phyloP scores from a whole-genome alignment of 1,140 invertebrate species.

The Rhagoletis pomonella region DNA sequence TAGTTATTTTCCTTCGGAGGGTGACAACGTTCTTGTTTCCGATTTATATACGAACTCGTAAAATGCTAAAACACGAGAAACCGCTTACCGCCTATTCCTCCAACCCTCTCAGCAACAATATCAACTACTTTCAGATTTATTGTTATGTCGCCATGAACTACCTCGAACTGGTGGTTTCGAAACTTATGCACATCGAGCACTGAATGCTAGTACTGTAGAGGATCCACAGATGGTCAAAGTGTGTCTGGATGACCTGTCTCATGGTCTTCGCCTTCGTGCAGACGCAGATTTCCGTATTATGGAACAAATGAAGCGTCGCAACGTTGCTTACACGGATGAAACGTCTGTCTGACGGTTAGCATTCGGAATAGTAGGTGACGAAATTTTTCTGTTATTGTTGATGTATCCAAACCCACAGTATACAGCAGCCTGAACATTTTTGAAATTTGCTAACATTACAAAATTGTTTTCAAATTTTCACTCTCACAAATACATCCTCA shows the following conservation, averaged over 20 bases:
- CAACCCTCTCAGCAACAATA: slow-evolving; percentile 87
- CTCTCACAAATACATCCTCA: too few species aligned
- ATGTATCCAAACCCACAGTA: too few species aligned
- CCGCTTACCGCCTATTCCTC: slow-evolving; percentile 91
- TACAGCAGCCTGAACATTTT: too few species aligned
- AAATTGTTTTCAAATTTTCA: too few species aligned
- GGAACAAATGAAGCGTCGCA: slow-evolving; percentile 81
- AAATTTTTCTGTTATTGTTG: too few species aligned
- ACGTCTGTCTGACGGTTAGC: too few species aligned
- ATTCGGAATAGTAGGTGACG: too few species aligned
- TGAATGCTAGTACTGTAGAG: slow-evolving; percentile 91
- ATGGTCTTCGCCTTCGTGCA: slow-evolving; percentile 80
- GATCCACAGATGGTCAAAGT: slow-evolving; percentile 84
- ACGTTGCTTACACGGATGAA: too few species aligned
- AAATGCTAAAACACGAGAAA: slow-evolving; percentile 87
- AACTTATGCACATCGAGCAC: slow-evolving; percentile 91
- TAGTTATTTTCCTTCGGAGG: slow-evolving; percentile 83
- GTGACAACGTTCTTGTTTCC: slow-evolving; percentile 83
- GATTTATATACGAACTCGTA: slow-evolving; percentile 89
- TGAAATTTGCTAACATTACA: too few species aligned
- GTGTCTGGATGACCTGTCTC: slow-evolving; percentile 87
- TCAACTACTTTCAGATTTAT: slow-evolving; percentile 81
- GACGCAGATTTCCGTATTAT: slow-evolving; percentile 83
- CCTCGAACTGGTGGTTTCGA: slow-evolving; percentile 91
- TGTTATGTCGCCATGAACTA: slow-evolving; percentile 84